Base-by-base conservation (phyloP, 1,140 invertebrate genomes). In the Pseudomyrmex concolor region DNA sequence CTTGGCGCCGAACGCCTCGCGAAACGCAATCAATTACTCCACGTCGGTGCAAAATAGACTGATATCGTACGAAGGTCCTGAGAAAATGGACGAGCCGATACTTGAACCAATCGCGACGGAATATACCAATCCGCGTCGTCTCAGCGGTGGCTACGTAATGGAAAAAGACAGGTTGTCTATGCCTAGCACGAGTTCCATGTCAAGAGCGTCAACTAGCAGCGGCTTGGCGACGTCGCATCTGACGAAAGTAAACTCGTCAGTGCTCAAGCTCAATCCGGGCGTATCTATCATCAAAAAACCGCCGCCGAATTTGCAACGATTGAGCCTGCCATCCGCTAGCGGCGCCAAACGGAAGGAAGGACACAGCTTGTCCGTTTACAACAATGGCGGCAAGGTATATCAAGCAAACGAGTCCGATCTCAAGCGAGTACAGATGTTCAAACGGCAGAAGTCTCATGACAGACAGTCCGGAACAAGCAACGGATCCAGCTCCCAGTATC, bases 1-100 rank as follows among this genome's bases (percentile, higher is more conserved):
- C 1, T 91, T 97, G 48, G 95, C 97, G 0, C 95, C 96, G 1
- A 96, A 96, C 80, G 97, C 97, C 0, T 96, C 96, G 15, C 95
- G 96, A 13, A 96, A 97, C 89, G 97, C 97, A 0, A 95, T 95
- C 0, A 97, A 96, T 70, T 98, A 98, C 86, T 96, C 97, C 17
- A 96, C 96, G 64, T 97, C 97, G 9, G 97, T 97, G 2, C 96
- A 97, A 86, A 97, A 97, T 91, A 95, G 97, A 55, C 92, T 97
- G 1, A 95, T 96, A 48, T 96, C 97, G 0, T 97, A 96, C 85
- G 97, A 97, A 70, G 94, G 95, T 0, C 92, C 94, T 0, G 94
- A 94, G 34, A 94, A 94, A 51, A 90, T 92, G 71, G 93, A 94
- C 64, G 93, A 94, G 50, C 91, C 92, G 5, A 92, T 93, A 45